These are phyloP conservation scores for Campoletis raptor DNA, from an alignment of 2,888 invertebrate species.

Conservation along the genomic window DNA sequence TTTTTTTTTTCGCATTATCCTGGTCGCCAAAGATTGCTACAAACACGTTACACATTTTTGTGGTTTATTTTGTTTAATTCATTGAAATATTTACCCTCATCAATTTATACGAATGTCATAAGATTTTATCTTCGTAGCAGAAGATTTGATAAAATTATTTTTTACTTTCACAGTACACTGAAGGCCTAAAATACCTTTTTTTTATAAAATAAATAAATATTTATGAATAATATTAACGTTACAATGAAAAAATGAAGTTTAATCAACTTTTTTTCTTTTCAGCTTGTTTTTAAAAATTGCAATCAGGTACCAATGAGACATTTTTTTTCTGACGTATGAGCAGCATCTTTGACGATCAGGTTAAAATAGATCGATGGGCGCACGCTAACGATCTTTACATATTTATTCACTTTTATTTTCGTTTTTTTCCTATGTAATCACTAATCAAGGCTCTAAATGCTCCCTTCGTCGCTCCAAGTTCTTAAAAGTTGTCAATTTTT, in stretches of 20 bases:
- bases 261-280: background rate
- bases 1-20: slow-evolving; percentile 34
- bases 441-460: slow-evolving; percentile 62
- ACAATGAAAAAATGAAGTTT: too few relatives aligned
- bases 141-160: background rate
- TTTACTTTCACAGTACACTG: background rate
- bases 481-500: background rate
- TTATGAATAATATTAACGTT: too few relatives aligned
- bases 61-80: background rate
- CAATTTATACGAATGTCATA: background rate
- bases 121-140: background rate
- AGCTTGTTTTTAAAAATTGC: background rate
- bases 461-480: slow-evolving; percentile 19
- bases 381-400: slow-evolving; percentile 44
- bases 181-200: background rate
- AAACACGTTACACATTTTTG: background rate
- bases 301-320: background rate
- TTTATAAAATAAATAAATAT: too few relatives aligned
- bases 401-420: slow-evolving; percentile 39
- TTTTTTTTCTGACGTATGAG: background rate
- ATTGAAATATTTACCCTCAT: background rate
- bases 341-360: background rate
- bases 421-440: slow-evolving; percentile 52
- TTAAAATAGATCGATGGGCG: slow-evolving; percentile 47
- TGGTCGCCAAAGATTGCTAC: background rate